Evolutionary conservation across 1,140 invertebrate genomes (phyloP), one percentile per base, ranked within the genome.

Genomic region (Caerostris darwini): DNA sequence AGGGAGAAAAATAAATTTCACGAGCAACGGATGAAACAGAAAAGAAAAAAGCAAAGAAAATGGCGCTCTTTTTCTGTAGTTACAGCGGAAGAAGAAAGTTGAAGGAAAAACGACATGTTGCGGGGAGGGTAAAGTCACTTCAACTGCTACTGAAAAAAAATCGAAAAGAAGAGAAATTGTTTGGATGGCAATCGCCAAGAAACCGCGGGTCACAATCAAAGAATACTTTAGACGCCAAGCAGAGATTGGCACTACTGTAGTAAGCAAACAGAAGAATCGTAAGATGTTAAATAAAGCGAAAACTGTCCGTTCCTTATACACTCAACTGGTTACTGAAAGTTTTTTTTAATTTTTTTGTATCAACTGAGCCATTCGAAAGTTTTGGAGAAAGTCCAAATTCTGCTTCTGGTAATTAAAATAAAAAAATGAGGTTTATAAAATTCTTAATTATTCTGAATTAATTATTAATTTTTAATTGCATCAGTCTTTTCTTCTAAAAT

Each of bases 141-240:
- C 14, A 8, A 50, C 34, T 77, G 2, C 34, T 34, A 34, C 0
- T 34, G 34, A 34, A 34, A 34, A 34, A 34, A 34, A 34, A 64
- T 8, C 34, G 61, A 14, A 7, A 56, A 90, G 67, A 50, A 57
- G 59, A 64, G 7, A 64, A 64, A 88, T 58, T 88, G 53, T 88
- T 90, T 77, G 67, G 67, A 90, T 90, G 57, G 64, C 88, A 71
- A 90, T 71, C 64, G 64, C 64, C 64, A 90, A 90, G 54, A 77
- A 77, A 88, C 86, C 59, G 10, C 53, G n/a, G 54, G 7, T 56
- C 88, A 50, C 53, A 90, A 90, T 90, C 88, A 90, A 90, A 90
- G 67, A 69, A 54, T 71, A 77, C 67, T 90, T 90, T 77, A 77
- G 88, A 77, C 64, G 50, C 64, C 88, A 90, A 85, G 58, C 58